Base-by-base conservation (phyloP, 92 coral and sea anemone genomes). In the Montipora capitata region DNA sequence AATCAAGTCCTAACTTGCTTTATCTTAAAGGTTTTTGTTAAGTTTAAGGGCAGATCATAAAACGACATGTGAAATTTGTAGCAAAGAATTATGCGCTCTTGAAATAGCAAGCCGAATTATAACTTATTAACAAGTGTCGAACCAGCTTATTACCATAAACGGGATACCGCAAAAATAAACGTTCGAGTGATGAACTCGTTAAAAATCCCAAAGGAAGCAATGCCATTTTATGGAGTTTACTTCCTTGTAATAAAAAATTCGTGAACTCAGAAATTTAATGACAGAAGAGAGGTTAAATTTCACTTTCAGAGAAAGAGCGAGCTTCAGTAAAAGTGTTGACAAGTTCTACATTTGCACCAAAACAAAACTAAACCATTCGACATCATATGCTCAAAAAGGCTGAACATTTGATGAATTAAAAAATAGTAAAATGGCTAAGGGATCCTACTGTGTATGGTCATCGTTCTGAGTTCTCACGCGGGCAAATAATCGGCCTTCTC, bases 71-170 rank as follows among this genome's bases (percentile, higher is more conserved):
- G 45, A 73, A 83, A 58, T 48, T 10, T 48, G 52, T 83, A 58
- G 73, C 61, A n/a, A 43, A 71, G 79, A 83, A 72, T 20, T 48
- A 48, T 71, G 72, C 79, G 72, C 72, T 72, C 79, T 43, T 41
- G 62, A 57, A 70, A 54, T 48, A 43, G 87, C 71, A 72, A 57
- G 49, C 2, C 40, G 72, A 73, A 87, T 80, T 87, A 90, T 90
- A 71, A 85, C 88, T 90, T 90, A 90, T 90, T 90, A 85, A 90
- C 93, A 85, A 90, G 87, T 80, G 91, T 80, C 91, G 76, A 72
- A 48, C 75, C 43, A 45, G 43, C 69, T 74, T 78, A 90, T 90
- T 90, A 90, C 20, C 87, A 90, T 90, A 90, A 83, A 79, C 58
- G 52, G 71, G 72, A 66, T 44, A 83, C 78, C 87, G 80, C 87